Base-by-base conservation (phyloP, 2,113 vertebrate genomes). In the Paracanthobrama guichenoti region DNA sequence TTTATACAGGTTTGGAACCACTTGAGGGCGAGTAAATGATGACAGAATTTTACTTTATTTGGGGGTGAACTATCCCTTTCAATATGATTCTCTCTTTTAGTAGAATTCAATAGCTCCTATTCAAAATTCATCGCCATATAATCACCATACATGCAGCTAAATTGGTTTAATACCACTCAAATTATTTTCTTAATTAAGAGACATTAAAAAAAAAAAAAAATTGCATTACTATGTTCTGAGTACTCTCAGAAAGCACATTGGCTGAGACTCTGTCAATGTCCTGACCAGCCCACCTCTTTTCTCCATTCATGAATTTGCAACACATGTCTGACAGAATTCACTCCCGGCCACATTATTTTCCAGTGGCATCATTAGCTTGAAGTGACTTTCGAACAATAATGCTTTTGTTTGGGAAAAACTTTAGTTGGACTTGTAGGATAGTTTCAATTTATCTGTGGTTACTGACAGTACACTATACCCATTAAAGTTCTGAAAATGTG, bases 361-460 rank as follows among this genome's bases (percentile, higher is more conserved):
- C 8, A 6, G 28, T 67, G 60, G 28, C 42, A 48, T 50, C 16
- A 67, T 69, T 50, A 57, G 12, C 62, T 69, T 24, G 31, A 66
- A 39, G 39, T 46, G 44, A 62, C 42, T 72, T 82, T 18, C 12
- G 18, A 39, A 73, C 81, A 69, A 50, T 13, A 42, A 64, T 20
- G 55, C 55, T 74, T 86, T 74, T 60, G 80, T 86, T 82, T 20
- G 44, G 46, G 59, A 16, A 57, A 48, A 22, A 67, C 13, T 9
- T 80, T 3, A 77, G 26, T 7, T 57, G 22, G 10, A 26, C 11
- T 75, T 16, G 44, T 50, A 5, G 69, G 22, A 82, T 84, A 76
- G 67, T 75, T 55, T 42, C 72, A 46, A 75, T 75, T 81, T 24
- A 6, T 46, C 39, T 48, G 69, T 48, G 26, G 6, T 69, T 35